phyloP scores from a whole-genome alignment of 35 echinoderm and acorn worm species.

The Lytechinus pictus region DNA sequence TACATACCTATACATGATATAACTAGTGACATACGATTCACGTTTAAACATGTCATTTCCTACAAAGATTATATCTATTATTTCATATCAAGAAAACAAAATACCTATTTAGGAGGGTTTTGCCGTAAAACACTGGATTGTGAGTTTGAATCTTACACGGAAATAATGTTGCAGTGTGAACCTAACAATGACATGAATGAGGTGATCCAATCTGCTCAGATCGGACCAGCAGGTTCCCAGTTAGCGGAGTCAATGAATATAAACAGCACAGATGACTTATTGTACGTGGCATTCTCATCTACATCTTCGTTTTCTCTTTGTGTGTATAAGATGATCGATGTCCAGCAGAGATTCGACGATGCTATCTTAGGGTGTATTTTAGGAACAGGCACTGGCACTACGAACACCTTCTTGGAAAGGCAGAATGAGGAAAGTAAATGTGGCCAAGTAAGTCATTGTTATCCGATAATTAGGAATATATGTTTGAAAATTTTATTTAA shows the following conservation, averaged over 20 bases:
- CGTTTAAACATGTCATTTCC: background rate
- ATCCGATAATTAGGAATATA: too few species aligned
- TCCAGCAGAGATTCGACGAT: slow-evolving; percentile 26
- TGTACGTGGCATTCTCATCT: slow-evolving; percentile 44
- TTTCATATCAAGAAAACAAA: slow-evolving; percentile 15
- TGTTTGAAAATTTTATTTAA: too few species aligned
- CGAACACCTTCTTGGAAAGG: background rate
- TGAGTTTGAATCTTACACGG: slow-evolving; percentile 41
- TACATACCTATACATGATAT: background rate
- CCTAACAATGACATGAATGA: slow-evolving; percentile 22
- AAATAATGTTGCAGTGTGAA: slow-evolving; percentile 51
- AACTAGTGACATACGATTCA: background rate
- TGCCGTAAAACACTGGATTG: background rate
- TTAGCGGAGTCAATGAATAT: slow-evolving; percentile 46
- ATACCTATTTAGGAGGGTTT: background rate
- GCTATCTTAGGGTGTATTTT: slow-evolving; percentile 30
- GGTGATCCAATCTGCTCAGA: slow-evolving; percentile 53
- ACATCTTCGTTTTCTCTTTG: slow-evolving; percentile 41
- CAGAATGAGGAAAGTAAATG: background rate
- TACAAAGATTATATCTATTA: slow-evolving; percentile 29
- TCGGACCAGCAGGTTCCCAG: slow-evolving; percentile 55
- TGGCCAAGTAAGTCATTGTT: too few species aligned
- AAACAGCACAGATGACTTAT: background rate
- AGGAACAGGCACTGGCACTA: background rate
- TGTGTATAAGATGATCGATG: slow-evolving; percentile 53